Evolutionary conservation across 2,797 vertebrate species (phyloP).

Genomic region (Xiphorhynchus erythropygius): DNA sequence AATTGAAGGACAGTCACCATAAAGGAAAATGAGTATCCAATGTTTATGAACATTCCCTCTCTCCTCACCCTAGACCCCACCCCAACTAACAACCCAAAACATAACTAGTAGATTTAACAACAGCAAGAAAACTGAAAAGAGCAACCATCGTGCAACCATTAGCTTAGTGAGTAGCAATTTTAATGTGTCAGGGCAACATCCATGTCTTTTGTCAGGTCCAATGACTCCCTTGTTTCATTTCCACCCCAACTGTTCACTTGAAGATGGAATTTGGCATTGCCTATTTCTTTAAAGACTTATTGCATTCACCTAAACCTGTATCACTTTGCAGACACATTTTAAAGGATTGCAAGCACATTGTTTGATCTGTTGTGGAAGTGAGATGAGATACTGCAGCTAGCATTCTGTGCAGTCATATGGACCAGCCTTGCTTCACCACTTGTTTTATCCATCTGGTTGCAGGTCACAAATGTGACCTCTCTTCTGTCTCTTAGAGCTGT

Average conservation of each 20-base stretch:
- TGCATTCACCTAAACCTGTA: background rate
- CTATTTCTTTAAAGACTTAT: background rate
- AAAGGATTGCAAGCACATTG: background rate
- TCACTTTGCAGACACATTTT: background rate
- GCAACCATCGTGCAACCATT: background rate
- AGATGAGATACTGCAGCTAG: background rate
- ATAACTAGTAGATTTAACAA: background rate
- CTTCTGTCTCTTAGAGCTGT: background rate
- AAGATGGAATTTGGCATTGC: background rate
- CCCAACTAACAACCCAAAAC: background rate
- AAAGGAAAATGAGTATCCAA: background rate
- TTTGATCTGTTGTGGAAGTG: background rate
- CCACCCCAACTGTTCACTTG: background rate
- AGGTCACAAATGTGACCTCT: background rate
- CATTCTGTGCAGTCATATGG: background rate
- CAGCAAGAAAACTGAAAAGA: background rate
- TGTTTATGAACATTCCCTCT: background rate
- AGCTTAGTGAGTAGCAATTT: background rate
- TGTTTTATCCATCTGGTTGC: background rate
- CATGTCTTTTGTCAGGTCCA: background rate
- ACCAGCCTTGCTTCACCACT: background rate
- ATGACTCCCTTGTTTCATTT: background rate
- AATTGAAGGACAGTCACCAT: background rate
- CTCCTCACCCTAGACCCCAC: background rate
- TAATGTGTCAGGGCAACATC: no score